Base-by-base conservation (phyloP, 1,140 invertebrate genomes). In the Archegozetes longisetosus region DNA sequence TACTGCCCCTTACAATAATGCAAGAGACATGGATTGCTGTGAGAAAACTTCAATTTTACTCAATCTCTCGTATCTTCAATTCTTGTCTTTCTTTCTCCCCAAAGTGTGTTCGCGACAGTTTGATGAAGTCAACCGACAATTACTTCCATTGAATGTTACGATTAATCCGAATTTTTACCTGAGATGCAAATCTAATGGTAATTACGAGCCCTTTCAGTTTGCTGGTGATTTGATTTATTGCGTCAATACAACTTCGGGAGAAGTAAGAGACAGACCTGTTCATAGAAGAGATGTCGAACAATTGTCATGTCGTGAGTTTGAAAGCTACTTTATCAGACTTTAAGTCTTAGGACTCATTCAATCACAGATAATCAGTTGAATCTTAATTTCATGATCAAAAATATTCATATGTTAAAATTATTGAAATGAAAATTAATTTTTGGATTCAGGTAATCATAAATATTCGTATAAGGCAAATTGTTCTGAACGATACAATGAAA, bases 281-380 rank as follows among this genome's bases (percentile, higher is more conserved):
- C 23, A 27, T 13, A 48, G 47, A 9, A 47, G 27, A 25, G 20
- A 40, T n/a, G 13, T 57, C 13, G 28, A 47, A 51, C 47, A 51
- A 1, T 51, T 65, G 17, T 25, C 20, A n/a, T 65, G 64, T 27
- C 61, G 64, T 65, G 55, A 62, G 64, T 61, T 20, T n/a, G n/a
- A n/a, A n/a, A n/a, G n/a, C n/a, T n/a, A n/a, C n/a, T n/a, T n/a
- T n/a, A n/a, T n/a, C n/a, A n/a, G n/a, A n/a, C n/a, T n/a, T n/a
- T n/a, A n/a, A n/a, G n/a, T n/a, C n/a, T n/a, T n/a, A n/a, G n/a
- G n/a, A n/a, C n/a, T n/a, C n/a, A n/a, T n/a, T n/a, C n/a, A n/a
- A n/a, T n/a, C n/a, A n/a, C n/a, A n/a, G n/a, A n/a, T n/a, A n/a
- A n/a, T n/a, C n/a, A n/a, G n/a, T n/a, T n/a, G n/a, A n/a, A n/a